These are phyloP conservation scores for Crambe crambe DNA, from an alignment of 37 sponge, comb jelly and placozoan genomes.

Conservation along the genomic window DNA sequence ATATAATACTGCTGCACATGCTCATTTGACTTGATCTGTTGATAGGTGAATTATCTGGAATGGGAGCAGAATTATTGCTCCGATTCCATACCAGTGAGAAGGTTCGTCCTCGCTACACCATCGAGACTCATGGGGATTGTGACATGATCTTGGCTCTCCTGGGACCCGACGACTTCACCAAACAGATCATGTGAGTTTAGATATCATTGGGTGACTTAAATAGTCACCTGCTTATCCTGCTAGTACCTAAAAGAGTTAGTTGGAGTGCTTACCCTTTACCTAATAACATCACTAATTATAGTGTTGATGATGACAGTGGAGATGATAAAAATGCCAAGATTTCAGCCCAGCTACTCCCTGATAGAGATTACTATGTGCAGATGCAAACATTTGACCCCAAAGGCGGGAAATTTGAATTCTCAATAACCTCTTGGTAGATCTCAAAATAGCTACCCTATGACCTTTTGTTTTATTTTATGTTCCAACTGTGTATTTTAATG, in stretches of 20 bases:
- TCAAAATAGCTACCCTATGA: too few relatives aligned
- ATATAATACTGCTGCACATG: not conserved
- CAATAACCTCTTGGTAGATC: constrained; percentile 52
- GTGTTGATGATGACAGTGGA: constrained; percentile 52
- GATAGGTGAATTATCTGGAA: constrained; percentile 59
- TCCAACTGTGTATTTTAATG: too few relatives aligned
- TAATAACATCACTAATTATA: too few relatives aligned
- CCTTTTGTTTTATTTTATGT: too few relatives aligned
- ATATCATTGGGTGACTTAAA: too few relatives aligned
- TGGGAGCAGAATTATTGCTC: constrained; percentile 54
- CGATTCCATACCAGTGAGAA: constrained; percentile 46
- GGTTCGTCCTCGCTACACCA: constrained; percentile 54
- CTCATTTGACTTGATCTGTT: not conserved
- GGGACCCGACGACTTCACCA: constrained; percentile 64
- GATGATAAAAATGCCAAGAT: constrained; percentile 60
- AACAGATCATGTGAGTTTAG: constrained; percentile 41
- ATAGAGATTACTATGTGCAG: constrained; percentile 60
- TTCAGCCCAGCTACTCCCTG: constrained; percentile 45
- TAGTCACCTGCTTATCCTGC: too few relatives aligned
- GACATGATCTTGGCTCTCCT: constrained; percentile 60
- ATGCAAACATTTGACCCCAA: constrained; percentile 58
- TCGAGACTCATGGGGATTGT: constrained; percentile 48
- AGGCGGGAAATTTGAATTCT: constrained; percentile 67
- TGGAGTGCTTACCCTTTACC: too few relatives aligned
- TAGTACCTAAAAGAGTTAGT: too few relatives aligned